A percentile compares a stretch with the other conserved stretches of the same genome.
Evolutionary conservation across 2,113 vertebrate genomes (phyloP).

Genomic region (Porphyrio hochstetteri): DNA sequence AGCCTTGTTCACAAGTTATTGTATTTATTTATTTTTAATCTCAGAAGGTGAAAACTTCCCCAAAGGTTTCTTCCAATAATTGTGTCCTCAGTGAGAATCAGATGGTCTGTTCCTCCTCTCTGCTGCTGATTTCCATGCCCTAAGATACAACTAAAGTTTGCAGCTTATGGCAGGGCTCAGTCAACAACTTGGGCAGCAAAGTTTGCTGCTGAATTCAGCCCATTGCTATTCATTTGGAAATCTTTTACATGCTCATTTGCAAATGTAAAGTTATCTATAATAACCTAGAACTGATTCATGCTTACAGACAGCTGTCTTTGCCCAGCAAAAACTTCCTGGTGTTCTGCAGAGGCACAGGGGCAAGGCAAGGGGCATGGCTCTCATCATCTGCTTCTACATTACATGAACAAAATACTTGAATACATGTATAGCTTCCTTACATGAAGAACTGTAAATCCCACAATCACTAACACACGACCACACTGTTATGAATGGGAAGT

Average conservation of each 20-base stretch:
- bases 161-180: neutral
- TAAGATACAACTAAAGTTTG: neutral
- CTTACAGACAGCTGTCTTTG: neutral
- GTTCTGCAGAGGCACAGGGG: neutral
- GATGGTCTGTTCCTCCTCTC: neutral
- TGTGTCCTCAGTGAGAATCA: neutral
- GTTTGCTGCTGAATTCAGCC: neutral
- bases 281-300: neutral
- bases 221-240: neutral
- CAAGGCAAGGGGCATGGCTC: neutral
- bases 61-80: neutral
- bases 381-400: neutral
- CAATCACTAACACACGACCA: neutral
- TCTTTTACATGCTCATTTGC: neutral
- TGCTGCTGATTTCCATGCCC: neutral
- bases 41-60: neutral
- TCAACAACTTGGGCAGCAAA: neutral
- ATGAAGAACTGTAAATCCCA: neutral
- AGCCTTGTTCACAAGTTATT: neutral
- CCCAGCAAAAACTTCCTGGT: neutral
- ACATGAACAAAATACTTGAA: neutral
- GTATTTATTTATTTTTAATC: neutral
- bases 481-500: neutral
- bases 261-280: neutral
- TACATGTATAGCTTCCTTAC: neutral